Conservation (phyloP, 53 echinoderm and acorn worm genomes). For the Mesocentrotus franciscanus region DNA sequence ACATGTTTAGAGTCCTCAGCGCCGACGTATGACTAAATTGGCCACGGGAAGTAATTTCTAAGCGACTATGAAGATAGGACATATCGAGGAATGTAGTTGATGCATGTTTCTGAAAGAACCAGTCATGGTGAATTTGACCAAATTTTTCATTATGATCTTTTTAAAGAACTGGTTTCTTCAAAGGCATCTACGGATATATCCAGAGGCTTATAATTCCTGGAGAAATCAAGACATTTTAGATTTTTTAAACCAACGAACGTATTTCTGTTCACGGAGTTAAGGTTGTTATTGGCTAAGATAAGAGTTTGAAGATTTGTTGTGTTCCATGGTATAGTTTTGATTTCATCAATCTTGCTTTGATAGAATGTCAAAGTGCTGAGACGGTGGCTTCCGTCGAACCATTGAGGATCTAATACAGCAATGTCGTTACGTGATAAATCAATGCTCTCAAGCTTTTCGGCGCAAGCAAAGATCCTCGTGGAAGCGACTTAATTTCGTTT, state of each 20-base stretch:
- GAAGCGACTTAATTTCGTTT: neutral
- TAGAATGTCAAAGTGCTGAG: neutral
- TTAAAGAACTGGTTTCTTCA: neutral
- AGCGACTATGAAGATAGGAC: neutral
- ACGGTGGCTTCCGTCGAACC: neutral
- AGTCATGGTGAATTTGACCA: neutral
- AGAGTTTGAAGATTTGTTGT: neutral
- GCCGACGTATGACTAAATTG: neutral
- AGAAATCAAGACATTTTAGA: neutral
- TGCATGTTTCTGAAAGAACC: constrained; percentile 3
- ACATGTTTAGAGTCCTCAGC: neutral
- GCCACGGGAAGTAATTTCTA: neutral
- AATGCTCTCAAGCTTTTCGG: neutral
- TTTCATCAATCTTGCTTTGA: neutral
- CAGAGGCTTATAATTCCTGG: neutral
- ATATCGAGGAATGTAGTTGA: neutral
- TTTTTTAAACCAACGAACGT: neutral
- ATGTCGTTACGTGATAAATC: neutral
- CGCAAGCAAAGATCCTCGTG: neutral
- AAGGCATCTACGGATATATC: neutral
- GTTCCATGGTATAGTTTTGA: neutral
- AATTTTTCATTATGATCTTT: neutral
- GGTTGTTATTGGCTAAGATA: neutral
- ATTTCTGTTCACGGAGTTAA: neutral
- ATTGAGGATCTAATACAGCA: neutral